Evolutionary conservation across 2,797 vertebrate species (phyloP), one percentile per base, ranked within the genome.

Genomic region (Hyperoplus lanceolatus): DNA sequence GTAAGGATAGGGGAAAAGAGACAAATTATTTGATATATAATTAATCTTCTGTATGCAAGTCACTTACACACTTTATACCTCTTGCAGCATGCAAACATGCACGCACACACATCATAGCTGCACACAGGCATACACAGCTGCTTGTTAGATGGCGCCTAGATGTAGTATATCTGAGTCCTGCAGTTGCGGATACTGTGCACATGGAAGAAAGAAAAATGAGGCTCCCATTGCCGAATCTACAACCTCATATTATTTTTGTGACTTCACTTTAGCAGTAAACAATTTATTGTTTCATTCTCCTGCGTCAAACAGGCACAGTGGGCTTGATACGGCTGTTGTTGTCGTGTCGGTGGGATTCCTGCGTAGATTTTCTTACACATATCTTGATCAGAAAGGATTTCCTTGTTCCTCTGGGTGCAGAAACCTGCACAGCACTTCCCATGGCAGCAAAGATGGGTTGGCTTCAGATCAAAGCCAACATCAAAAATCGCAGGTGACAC

Each of bases 351-450:
- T 73, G 86, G 73, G 86, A 90, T 90, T 86, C 84, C 86, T 90
- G 74, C 10, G 29, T 70, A 59, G 50, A 80, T 82, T 29, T 29
- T 73, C 41, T 69, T 74, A 39, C 39, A 55, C 49, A 49, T 79
- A 82, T 87, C 69, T 86, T 91, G 80, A 81, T 91, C 88, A 85
- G 61, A 91, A 85, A 91, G 90, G 90, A 89, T 94, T 91, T 93
- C 93, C 91, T 93, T 89, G 79, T 90, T 89, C 87, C 86, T 86
- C 70, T 69, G 73, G 67, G 38, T 79, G 81, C 81, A 89, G 15
- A 86, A 83, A 66, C 70, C 64, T 77, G 66, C 69, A 65, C 69
- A 74, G 66, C 63, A 73, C 84, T 85, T 89, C 91, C 91, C 87
- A 82, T 29, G 79, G 75, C 69, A 77, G 66, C 81, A 82, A 48